Conservation (phyloP, 1,140 invertebrate species). For the Rhagoletis zephyria region DNA sequence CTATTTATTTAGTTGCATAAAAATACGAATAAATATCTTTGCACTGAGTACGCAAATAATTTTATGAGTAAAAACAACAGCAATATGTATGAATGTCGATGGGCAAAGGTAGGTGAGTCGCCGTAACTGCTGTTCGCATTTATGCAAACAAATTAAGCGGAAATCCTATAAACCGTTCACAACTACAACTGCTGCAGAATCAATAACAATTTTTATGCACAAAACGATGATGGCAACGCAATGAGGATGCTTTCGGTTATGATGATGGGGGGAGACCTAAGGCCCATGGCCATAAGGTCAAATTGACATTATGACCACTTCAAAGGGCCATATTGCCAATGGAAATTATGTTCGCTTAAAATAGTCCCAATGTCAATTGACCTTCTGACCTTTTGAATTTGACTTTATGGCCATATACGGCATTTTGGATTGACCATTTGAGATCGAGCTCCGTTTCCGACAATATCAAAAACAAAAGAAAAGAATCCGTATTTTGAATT, state of each 20-base stretch:
- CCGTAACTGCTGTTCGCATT: conserved; percentile 15
- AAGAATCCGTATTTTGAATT: too few relatives aligned
- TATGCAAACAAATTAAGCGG: conserved; percentile 52
- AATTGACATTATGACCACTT: too few relatives aligned
- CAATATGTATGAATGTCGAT: conserved; percentile 7
- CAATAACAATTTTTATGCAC: conserved; percentile 49
- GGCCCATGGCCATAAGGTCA: too few relatives aligned
- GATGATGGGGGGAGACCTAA: not conserved
- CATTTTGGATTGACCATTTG: too few relatives aligned
- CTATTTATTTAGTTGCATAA: conserved; percentile 51
- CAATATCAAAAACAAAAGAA: too few relatives aligned
- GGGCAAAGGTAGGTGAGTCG: not conserved
- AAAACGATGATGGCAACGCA: not conserved
- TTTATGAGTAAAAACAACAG: not conserved
- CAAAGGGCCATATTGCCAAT: too few relatives aligned
- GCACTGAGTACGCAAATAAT: conserved; percentile 44
- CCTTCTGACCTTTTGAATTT: too few relatives aligned
- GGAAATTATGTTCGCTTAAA: too few relatives aligned
- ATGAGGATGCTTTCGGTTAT: not conserved
- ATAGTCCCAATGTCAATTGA: too few relatives aligned
- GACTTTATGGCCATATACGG: too few relatives aligned
- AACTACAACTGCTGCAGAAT: conserved; percentile 49
- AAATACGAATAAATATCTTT: conserved; percentile 36
- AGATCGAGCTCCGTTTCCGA: too few relatives aligned
- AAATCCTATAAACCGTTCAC: conserved; percentile 41